Evolutionary conservation across 2,113 vertebrate genomes (phyloP), one percentile per base, ranked within the genome.

Genomic region (Colinus virginianus): DNA sequence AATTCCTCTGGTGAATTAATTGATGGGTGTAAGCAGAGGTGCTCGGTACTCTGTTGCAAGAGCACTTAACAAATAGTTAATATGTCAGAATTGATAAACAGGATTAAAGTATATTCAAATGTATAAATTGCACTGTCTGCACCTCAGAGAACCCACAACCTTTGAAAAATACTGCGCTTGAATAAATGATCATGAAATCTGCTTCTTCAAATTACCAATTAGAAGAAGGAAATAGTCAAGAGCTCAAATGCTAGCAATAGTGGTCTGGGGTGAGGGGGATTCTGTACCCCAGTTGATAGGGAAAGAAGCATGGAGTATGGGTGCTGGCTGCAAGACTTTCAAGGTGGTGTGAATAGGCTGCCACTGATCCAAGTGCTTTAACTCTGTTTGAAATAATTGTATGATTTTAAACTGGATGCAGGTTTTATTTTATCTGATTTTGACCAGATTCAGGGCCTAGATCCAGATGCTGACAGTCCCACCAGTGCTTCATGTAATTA

Each of bases 221-320:
- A 82, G 62, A 30, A 59, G 43, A 8, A 75, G 32, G 22, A 77
- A 77, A 48, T 28, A 20, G 58, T 28, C 17, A 7, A 49, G 59
- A 36, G 5, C 15, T 96, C 1, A 1, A 83, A 28, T 0, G 3
- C 26, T 55, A n/a, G 26, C 0, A 1, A 28, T 42, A 23, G 45
- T 51, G 18, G 23, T 83, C 30, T 78, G 51, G 32, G 48, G 20
- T 74, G 58, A 43, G 25, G 22, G 26, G n/a, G 48, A 28, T 91
- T 72, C 55, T 71, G 21, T 53, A 51, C 56, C 10, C 7, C 69
- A 45, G 34, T 55, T 19, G 1, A 25, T 75, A 66, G 45, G 11
- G 30, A n/a, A 23, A 40, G 55, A 42, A 46, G 12, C 5, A 1
- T 3, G 7, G 18, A 6, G 25, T 78, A 75, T 79, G 62, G 32